phyloP scores from a whole-genome alignment of 2,113 vertebrate genomes.

The Grammomys dolichurus region DNA sequence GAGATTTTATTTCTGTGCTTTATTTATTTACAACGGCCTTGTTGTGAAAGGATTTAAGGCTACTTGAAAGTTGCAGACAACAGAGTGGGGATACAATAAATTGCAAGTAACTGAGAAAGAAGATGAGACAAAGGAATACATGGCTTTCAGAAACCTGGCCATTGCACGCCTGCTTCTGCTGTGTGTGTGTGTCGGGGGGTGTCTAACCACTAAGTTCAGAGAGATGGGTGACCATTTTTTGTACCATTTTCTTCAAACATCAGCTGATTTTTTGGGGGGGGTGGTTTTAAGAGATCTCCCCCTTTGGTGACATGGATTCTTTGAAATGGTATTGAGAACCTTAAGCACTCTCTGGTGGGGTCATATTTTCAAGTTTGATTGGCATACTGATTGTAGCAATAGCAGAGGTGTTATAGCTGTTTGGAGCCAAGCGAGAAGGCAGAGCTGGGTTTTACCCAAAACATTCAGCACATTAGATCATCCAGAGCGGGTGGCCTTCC shows the following conservation, averaged over 20 bases:
- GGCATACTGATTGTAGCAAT: background rate
- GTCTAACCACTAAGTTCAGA: background rate
- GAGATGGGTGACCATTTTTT: accelerated
- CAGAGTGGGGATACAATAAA: conserved; percentile 57
- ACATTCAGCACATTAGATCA: too few relatives aligned
- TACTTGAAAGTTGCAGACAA: conserved; percentile 43
- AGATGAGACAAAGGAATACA: conserved; percentile 37
- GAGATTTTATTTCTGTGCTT: conserved; percentile 54
- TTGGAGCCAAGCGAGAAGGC: background rate
- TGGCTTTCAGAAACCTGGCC: background rate
- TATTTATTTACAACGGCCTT: conserved; percentile 69
- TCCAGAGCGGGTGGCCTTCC: background rate
- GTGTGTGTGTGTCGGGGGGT: background rate
- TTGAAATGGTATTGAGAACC: background rate
- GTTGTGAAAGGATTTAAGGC: conserved; percentile 69
- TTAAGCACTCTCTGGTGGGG: background rate
- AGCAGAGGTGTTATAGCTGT: background rate
- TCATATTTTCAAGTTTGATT: background rate
- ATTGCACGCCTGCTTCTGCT: background rate
- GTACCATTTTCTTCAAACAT: background rate
- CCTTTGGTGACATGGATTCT: background rate
- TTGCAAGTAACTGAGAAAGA: conserved; percentile 63
- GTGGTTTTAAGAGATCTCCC: background rate
- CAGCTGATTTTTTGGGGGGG: background rate
- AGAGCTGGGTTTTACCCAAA: background rate